Evolutionary conservation across 64 coral and sea anemone species (phyloP), one percentile per base, ranked within the genome.

Genomic region (Montipora capricornis): DNA sequence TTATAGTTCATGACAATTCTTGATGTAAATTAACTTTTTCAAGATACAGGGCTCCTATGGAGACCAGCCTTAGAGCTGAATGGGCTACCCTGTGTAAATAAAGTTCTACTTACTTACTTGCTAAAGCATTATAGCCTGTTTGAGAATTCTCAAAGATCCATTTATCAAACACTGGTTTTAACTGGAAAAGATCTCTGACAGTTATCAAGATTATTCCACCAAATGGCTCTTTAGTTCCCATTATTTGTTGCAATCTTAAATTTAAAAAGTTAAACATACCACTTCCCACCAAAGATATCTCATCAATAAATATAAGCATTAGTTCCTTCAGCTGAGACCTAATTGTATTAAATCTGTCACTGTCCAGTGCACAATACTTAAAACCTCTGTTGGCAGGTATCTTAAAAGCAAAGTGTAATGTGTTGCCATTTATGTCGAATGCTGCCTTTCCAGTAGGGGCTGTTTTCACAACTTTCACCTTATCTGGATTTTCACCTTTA

Each of bases 221-320:
- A 87, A 93, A 93, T 75, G 91, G 92, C 29, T 67, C 46, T 45
- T 93, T 87, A 7, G 53, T 85, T 13, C 92, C 75, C 59, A 93
- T 87, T 46, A 93, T 88, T 88, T 93, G 92, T 74, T 93, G 92
- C 47, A 88, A 88, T 14, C 92, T 53, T 74, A 80, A 93, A 88
- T 93, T 88, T 2, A 93, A 16, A 60, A 93, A 93, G 64, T 93
- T 93, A 81, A 93, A 93, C 92, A 93, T 93, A 16, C 92, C 92
- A 93, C 92, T 88, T 50, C 92, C 92, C 2, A 88, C 76, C 92
- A 93, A 88, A 12, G 61, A 93, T 8, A 93, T 87, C 82, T 93
- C 90, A 93, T 93, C 82, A 78, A 93, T 93, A 87, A 80, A 88
- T 79, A 80, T 2, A 17, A 88, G 55, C 22, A 77, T 64, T 15